Conservation (phyloP, 2,797 vertebrate genomes). For the Hippoglossus hippoglossus region DNA sequence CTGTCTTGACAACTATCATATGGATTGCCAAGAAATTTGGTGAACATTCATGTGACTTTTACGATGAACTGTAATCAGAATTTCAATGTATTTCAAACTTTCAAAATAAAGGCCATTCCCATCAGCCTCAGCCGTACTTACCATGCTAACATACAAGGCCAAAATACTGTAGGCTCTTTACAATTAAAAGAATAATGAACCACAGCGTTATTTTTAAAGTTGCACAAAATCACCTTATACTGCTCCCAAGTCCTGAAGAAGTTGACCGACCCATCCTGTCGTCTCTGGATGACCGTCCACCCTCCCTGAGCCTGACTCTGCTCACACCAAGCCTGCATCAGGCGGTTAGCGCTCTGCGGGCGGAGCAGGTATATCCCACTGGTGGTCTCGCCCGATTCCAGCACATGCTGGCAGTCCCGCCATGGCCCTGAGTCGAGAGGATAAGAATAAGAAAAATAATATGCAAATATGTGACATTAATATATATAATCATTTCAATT, state of each 20-base stretch:
- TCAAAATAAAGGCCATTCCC: not conserved
- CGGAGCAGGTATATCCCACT: conserved; percentile 89
- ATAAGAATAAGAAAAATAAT: conserved; percentile 1
- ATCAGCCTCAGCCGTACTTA: not conserved
- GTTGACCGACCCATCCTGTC: conserved; percentile 92
- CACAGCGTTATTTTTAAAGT: too few species aligned
- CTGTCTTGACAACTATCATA: too few species aligned
- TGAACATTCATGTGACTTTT: not conserved
- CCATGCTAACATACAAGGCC: too few species aligned
- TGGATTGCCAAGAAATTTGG: too few species aligned
- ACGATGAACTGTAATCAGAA: not conserved
- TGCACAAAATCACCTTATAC: conserved; percentile 86
- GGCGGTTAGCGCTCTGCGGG: conserved; percentile 79
- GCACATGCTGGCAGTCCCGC: conserved; percentile 89
- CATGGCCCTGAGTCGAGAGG: conserved; percentile 85
- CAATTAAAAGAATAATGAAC: too few species aligned
- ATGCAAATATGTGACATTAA: not conserved
- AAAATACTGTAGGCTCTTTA: too few species aligned
- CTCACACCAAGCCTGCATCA: conserved; percentile 93
- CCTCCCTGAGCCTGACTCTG: conserved; percentile 87
- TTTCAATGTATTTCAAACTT: not conserved
- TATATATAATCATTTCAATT: too few species aligned
- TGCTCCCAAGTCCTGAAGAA: conserved; percentile 94
- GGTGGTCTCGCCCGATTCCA: conserved; percentile 82
- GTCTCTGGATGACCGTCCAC: conserved; percentile 92